These are phyloP conservation scores for Cricetomys ansorgei DNA, from an alignment of 2,113 vertebrate genomes.

Conservation along the genomic window DNA sequence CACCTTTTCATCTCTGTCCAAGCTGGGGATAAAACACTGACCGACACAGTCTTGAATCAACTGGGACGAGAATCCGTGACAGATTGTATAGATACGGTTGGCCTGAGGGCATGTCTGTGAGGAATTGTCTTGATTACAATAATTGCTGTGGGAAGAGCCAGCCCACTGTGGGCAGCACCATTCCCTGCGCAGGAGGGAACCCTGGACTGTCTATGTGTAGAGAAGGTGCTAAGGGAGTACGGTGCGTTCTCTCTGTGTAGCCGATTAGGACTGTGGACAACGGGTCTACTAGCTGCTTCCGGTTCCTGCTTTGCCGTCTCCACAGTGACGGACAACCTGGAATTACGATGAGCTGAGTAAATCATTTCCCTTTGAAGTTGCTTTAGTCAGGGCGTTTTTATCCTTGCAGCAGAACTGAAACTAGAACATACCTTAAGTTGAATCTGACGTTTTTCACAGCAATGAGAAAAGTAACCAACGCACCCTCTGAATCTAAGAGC, in stretches of 20 bases:
- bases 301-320: neutral
- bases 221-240: neutral
- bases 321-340: neutral
- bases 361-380: neutral
- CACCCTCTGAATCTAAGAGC: neutral
- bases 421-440: neutral
- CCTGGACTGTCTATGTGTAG: neutral
- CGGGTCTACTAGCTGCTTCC: neutral
- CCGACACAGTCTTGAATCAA: neutral
- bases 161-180: neutral
- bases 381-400: neutral
- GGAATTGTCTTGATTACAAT: neutral
- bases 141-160: neutral
- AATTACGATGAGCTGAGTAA: neutral
- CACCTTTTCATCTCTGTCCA: no score
- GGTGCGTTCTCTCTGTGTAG: neutral
- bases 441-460: neutral
- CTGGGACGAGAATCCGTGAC: neutral
- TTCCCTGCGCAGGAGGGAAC: neutral
- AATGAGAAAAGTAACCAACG: neutral
- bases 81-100: neutral
- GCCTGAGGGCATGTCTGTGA: neutral
- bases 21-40: no score
- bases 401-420: neutral
- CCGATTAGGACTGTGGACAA: no score